These are phyloP conservation scores for Leptosomus discolor DNA, from an alignment of 2,113 vertebrate species.

Conservation along the genomic window DNA sequence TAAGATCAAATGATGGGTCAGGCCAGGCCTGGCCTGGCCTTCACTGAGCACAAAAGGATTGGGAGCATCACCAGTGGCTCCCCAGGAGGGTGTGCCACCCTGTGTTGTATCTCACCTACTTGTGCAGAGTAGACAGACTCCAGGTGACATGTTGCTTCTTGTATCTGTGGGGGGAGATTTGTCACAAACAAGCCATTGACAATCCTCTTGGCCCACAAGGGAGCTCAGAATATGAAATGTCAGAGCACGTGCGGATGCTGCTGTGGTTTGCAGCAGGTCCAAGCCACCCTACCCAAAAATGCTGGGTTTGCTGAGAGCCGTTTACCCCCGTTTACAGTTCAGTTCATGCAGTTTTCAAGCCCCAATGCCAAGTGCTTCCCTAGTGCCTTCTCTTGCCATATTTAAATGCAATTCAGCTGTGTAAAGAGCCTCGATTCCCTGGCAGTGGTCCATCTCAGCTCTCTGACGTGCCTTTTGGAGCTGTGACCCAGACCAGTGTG, in stretches of 20 bases:
- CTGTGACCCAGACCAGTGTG: neutral
- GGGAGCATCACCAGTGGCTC: neutral
- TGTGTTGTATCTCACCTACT: neutral
- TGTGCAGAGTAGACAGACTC: neutral
- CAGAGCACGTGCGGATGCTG: neutral
- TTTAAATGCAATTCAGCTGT: fast-evolving
- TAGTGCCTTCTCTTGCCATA: neutral
- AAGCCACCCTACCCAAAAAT: neutral
- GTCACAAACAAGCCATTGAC: neutral
- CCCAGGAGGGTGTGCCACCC: neutral
- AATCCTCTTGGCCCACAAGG: neutral
- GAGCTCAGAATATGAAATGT: neutral
- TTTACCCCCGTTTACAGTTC: neutral
- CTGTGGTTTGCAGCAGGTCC: neutral
- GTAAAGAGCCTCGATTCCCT: neutral
- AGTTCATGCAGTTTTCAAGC: neutral
- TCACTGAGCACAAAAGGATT: neutral
- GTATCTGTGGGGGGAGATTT: fast-evolving
- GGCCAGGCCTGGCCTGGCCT: neutral
- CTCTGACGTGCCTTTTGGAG: neutral
- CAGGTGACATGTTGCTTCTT: fast-evolving
- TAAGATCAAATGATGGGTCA: neutral
- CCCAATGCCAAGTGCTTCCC: neutral
- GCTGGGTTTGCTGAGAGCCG: neutral
- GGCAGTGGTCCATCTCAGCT: neutral